phyloP scores from a whole-genome alignment of 2,797 vertebrate species.

The Cuniculus paca region DNA sequence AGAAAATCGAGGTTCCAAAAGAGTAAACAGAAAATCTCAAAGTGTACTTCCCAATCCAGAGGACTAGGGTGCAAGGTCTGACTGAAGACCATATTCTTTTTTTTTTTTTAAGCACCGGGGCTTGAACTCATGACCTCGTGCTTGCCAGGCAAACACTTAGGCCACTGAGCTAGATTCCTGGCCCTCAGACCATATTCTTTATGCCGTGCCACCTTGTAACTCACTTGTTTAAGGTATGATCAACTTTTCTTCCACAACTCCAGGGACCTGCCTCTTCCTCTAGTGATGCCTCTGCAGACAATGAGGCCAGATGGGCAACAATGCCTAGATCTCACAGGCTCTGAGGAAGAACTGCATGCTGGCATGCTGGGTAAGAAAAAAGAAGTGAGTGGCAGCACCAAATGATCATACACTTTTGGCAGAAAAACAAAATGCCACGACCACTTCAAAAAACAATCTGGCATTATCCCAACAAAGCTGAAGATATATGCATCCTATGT shows the following conservation, averaged over 20 bases:
- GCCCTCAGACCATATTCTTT: not conserved
- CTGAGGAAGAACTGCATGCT: slow-evolving; percentile 11
- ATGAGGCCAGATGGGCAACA: not conserved
- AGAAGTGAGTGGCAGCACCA: not conserved
- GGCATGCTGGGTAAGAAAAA: not conserved
- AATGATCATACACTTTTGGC: not conserved
- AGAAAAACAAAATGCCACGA: not conserved
- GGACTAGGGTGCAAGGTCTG: not conserved
- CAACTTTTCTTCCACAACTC: not conserved
- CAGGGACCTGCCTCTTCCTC: not conserved
- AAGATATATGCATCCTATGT: not conserved
- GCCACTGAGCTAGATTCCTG: too few species aligned
- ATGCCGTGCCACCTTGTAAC: not conserved
- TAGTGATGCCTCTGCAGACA: slow-evolving; percentile 34
- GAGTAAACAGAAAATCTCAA: not conserved
- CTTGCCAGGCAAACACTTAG: too few species aligned
- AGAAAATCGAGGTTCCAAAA: slow-evolving; percentile 4
- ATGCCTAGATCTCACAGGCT: not conserved
- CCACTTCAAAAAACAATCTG: not conserved
- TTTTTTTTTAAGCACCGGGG: too few species aligned
- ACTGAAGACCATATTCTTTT: not conserved
- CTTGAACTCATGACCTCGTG: too few species aligned
- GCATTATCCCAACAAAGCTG: slow-evolving; percentile 1
- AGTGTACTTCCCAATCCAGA: not conserved
- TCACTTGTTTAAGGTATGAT: not conserved